Conservation (phyloP, 2,797 vertebrate species). For the Lepus oiostolus region DNA sequence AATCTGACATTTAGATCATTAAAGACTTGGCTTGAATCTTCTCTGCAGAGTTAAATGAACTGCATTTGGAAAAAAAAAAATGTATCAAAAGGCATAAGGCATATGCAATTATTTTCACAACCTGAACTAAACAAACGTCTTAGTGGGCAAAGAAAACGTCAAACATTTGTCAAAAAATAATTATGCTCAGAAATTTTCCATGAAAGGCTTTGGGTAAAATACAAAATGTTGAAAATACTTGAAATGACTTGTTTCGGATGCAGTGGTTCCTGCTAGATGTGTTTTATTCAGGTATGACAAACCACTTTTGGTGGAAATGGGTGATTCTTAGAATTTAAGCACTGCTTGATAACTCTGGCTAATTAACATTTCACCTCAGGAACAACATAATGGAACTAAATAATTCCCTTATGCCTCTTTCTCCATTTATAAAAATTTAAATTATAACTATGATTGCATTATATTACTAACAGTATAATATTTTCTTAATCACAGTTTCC, state of each 20-base stretch:
- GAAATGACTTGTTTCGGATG: constrained; percentile 1
- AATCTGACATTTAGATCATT: constrained; percentile 25
- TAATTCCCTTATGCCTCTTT: constrained; percentile 23
- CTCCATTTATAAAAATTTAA: constrained; percentile 47
- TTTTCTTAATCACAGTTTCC: constrained; percentile 60
- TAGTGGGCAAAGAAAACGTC: constrained; percentile 65
- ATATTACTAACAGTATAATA: background rate
- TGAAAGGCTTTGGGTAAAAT: constrained; percentile 6
- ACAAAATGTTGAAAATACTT: constrained; percentile 46
- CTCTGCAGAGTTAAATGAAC: constrained; percentile 18
- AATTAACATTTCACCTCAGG: constrained; percentile 68
- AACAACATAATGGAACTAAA: constrained; percentile 33
- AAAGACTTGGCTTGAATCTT: constrained; percentile 12
- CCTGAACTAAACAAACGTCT: constrained; percentile 66
- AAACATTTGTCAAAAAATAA: constrained; percentile 63
- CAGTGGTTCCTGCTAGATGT: constrained; percentile 18
- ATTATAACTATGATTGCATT: constrained; percentile 38
- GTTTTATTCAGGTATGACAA: constrained; percentile 40
- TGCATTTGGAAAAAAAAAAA: constrained; percentile 54
- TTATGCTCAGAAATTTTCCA: constrained; percentile 53
- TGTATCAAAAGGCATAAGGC: constrained; percentile 14
- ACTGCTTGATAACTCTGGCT: constrained; percentile 25
- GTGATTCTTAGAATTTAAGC: constrained; percentile 58
- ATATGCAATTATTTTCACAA: constrained; percentile 67
- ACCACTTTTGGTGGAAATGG: constrained; percentile 10